Base-by-base conservation (phyloP, 2,888 invertebrate species). In the Campoplex capitator region DNA sequence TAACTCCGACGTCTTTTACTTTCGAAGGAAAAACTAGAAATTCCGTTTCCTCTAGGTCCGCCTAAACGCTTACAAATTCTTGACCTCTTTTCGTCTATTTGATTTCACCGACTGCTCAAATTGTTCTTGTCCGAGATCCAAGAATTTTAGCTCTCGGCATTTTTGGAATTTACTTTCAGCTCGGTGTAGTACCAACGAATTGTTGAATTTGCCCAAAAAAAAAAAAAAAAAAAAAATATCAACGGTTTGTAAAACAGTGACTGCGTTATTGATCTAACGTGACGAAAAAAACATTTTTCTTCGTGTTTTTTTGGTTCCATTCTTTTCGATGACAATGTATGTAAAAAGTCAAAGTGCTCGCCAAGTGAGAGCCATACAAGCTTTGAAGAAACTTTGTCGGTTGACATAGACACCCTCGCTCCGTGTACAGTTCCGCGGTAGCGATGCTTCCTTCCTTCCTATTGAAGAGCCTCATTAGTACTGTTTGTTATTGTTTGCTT, bases 401-500 rank as follows among this genome's bases (percentile, higher is more conserved):
- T 76, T 68, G 84, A 77, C 76, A 83, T 51, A 77, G 83, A 76
- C 83, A 83, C 71, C 51, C 76, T 82, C 75, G 16, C 54, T 62
- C 58, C 56, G 48, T 58, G 58, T 58, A 56, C 58, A 65, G 74
- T 62, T 56, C 56, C 76, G 79, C 62, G 78, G 82, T 77, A 13
- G 85, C 80, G 74, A 88, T 88, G 85, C 80, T 88, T 86, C 70
- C 76, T 76, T 78, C 74, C 79, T 78, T 74, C 75, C 90, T 93
- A 94, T 94, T 94, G 93, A 93, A 94, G 94, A 93, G 93, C 92
- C 94, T 94, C 94, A 94, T 94, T 94, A 94, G 94, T 92, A 90
- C 91, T 93, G 94, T 94, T 93, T 93, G 93, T 94, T 94, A 94
- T 94, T 94, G 94, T 94, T 94, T 94, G 94, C 94, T 93, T 92